These are phyloP conservation scores for Venturia canescens DNA, from an alignment of 1,140 invertebrate genomes.

Conservation along the genomic window DNA sequence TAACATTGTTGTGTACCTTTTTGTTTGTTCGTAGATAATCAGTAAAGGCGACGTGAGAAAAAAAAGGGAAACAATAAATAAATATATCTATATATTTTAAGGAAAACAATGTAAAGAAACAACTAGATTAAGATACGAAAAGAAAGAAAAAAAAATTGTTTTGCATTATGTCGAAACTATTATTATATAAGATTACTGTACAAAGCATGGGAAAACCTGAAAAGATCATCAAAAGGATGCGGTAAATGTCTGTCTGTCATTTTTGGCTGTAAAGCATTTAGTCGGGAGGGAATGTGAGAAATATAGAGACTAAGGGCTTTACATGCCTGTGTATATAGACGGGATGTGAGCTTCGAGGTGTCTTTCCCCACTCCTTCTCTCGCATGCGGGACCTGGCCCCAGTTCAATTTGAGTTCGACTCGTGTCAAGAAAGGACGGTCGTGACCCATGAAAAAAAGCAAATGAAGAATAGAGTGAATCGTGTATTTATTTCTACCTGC, in stretches of 20 bases:
- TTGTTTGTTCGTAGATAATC: not conserved
- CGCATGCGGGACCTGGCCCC: no score
- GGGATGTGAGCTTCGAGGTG: not conserved
- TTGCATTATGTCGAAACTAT: not conserved
- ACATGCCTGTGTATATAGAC: no score
- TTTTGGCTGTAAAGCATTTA: slow-evolving; percentile 9
- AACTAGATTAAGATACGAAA: not conserved
- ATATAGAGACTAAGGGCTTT: not conserved
- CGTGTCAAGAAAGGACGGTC: no score
- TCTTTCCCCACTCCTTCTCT: slow-evolving; percentile 5
- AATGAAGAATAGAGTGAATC: no score
- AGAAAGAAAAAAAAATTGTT: no score
- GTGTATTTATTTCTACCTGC: no score
- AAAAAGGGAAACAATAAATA: not conserved
- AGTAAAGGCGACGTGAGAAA: not conserved
- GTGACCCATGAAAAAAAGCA: no score
- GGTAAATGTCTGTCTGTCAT: no score
- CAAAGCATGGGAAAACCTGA: not conserved
- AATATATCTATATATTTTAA: no score
- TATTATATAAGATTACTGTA: not conserved
- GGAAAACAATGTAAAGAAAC: no score
- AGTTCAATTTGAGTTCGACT: no score
- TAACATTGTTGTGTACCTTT: not conserved
- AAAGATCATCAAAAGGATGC: not conserved
- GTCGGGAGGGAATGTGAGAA: slow-evolving; percentile 11